Conservation (phyloP, 1,140 invertebrate genomes). For the fruit fly (Drosophila melanogaster) region DNA sequence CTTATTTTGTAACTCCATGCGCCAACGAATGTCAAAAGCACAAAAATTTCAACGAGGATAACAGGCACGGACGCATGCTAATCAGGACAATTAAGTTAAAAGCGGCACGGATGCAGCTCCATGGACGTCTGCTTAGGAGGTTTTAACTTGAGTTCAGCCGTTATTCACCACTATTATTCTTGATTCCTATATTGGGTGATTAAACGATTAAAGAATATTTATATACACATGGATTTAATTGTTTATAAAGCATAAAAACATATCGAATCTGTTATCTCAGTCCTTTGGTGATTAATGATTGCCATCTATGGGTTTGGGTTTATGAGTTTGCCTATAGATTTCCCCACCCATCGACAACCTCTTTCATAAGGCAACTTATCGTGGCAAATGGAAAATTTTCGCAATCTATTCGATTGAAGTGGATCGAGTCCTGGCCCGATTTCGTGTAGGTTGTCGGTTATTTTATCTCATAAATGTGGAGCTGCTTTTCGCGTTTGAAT, state of each 20-base stretch:
- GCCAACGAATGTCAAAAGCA: slow-evolving; percentile 37
- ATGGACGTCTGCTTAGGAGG: neutral
- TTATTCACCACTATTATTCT: neutral
- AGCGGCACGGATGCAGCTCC: slow-evolving; percentile 13
- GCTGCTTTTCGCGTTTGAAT: neutral
- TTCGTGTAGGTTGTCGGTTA: neutral
- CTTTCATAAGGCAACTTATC: neutral
- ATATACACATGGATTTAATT: too few species aligned
- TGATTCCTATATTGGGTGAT: neutral
- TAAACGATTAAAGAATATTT: too few species aligned
- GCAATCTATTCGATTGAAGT: slow-evolving; percentile 9
- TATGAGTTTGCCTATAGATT: neutral
- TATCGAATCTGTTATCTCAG: neutral
- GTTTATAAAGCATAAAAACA: neutral
- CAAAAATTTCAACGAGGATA: slow-evolving; percentile 40
- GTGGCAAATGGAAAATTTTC: neutral
- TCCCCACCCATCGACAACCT: neutral
- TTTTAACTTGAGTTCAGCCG: neutral
- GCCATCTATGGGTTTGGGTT: neutral
- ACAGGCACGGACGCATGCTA: slow-evolving; percentile 35
- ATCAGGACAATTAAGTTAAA: slow-evolving; percentile 56
- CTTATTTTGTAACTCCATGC: slow-evolving; percentile 42
- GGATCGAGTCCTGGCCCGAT: neutral
- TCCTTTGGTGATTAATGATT: neutral
- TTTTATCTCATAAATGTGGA: neutral